phyloP scores from a whole-genome alignment of 2,797 vertebrate species.

The Molossus alvarezi region DNA sequence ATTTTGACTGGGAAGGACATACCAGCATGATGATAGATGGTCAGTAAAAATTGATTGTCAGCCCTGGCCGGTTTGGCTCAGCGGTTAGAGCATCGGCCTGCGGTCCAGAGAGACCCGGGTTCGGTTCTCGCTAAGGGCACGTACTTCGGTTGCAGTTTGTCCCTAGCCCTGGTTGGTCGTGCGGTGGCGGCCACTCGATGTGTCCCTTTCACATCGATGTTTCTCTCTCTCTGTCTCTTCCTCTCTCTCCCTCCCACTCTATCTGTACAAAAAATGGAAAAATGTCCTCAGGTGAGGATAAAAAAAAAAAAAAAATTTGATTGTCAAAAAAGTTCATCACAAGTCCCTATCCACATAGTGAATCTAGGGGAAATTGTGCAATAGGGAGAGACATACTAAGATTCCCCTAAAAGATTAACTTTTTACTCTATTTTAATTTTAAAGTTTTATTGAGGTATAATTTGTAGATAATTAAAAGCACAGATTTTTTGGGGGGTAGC shows the following conservation, averaged over 20 bases:
- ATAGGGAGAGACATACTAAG: not conserved
- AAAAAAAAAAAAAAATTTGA: not conserved
- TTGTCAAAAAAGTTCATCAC: not conserved
- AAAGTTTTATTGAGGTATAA: conserved; percentile 13
- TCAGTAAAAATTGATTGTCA: not conserved
- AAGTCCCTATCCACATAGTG: not conserved
- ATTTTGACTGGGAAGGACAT: not conserved
- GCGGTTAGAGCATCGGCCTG: too few species aligned
- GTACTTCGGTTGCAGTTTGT: too few species aligned
- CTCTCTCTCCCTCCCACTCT: too few species aligned
- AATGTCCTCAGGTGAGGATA: too few species aligned
- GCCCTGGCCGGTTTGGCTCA: too few species aligned
- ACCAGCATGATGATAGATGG: not conserved
- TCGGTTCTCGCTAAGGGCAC: too few species aligned
- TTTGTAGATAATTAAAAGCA: conserved; percentile 14
- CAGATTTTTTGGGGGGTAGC: not conserved
- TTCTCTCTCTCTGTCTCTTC: too few species aligned
- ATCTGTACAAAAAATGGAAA: too few species aligned
- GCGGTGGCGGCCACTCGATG: too few species aligned
- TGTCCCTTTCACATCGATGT: too few species aligned
- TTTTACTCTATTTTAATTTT: not conserved
- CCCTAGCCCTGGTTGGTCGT: too few species aligned
- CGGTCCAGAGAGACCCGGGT: too few species aligned
- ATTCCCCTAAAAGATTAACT: conserved; percentile 41
- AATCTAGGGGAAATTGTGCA: not conserved